A percentile compares a stretch with the other conserved stretches of the same genome.
These are phyloP conservation scores for Brachymystax lenok DNA, from an alignment of 2,797 vertebrate genomes.

Conservation along the genomic window DNA sequence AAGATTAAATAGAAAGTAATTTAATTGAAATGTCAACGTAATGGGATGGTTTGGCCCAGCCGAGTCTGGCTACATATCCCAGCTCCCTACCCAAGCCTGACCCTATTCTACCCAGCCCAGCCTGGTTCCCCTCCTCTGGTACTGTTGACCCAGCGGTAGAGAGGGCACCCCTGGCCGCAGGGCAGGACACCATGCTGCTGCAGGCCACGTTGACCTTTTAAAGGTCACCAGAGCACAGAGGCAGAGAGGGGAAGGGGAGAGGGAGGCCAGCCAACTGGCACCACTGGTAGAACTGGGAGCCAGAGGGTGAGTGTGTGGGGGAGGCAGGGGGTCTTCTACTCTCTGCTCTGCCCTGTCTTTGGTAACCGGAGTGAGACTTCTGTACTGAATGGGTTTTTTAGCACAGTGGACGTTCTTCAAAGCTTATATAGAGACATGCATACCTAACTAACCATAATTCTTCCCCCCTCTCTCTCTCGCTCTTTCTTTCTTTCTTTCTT, in stretches of 20 bases:
- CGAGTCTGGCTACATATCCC: neutral
- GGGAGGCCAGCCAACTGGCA: constrained; percentile 34
- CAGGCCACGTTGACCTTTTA: constrained; percentile 81
- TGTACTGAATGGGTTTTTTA: no score
- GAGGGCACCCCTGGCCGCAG: constrained; percentile 76
- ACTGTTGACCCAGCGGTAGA: constrained; percentile 24
- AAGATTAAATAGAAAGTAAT: no score
- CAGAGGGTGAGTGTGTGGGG: neutral
- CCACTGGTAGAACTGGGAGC: constrained; percentile 22
- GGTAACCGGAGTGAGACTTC: no score
- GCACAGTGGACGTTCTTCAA: no score
- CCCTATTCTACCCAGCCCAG: neutral
- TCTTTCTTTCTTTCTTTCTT: no score
- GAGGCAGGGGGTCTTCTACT: neutral
- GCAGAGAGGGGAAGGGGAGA: neutral
- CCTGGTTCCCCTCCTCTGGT: neutral
- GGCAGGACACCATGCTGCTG: constrained; percentile 74
- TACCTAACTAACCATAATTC: no score
- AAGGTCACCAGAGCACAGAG: constrained; percentile 72
- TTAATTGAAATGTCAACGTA: neutral
- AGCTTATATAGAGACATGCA: no score
- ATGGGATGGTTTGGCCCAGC: neutral
- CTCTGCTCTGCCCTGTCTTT: no score
- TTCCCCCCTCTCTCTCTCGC: neutral
- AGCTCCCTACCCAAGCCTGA: neutral